Base-by-base conservation (phyloP, 1,140 invertebrate species). In the Pogonomyrmex barbatus region DNA sequence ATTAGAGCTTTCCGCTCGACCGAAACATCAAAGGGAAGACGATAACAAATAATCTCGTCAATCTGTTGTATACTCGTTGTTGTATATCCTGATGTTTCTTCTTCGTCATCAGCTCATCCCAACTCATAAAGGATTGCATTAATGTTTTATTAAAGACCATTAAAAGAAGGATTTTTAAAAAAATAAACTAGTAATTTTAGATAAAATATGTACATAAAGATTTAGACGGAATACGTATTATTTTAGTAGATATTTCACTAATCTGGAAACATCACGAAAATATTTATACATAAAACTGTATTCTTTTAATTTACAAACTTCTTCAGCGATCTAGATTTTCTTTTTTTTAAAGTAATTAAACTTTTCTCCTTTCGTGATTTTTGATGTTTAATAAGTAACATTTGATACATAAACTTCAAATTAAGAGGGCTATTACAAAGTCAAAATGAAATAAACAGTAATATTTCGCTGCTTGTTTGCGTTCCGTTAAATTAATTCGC, bases 1-100 rank as follows among this genome's bases (percentile, higher is more conserved):
- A 73, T 73, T 73, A 24, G 24, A 24, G 70, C 70, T 73, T 50
- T 2, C 30, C 17, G 68, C 79, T 4, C 30, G 42, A 36, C 24
- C 54, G 67, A 17, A 3, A 47, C 68, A 24, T 73, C 68, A 83
- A 83, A 83, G 67, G 17, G 5, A 82, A 73, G 79, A 82, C 30
- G 42, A 24, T 36, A 81, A 60, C 54, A 39, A 60, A 82, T 82
- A 82, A 73, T 73, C 67, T 36, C 52, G 5, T 47, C 79, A 54
- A 82, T 56, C 67, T 71, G 39, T 36, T 17, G 52, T 24, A 24
- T 24, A 24, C 24, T 60, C 14, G 14, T 47, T 24, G 60, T 60
- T 5, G 17, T 39, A n/a, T 33, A n/a, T 9, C 54, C 4, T 12
- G 50, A 0, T 24, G 36, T 30, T 24, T 4, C 47, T 24, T 4